Percentiles rank a stretch among this genome's conserved stretches.
Conservation (phyloP, 2,113 vertebrate species). For the Isurus oxyrinchus region DNA sequence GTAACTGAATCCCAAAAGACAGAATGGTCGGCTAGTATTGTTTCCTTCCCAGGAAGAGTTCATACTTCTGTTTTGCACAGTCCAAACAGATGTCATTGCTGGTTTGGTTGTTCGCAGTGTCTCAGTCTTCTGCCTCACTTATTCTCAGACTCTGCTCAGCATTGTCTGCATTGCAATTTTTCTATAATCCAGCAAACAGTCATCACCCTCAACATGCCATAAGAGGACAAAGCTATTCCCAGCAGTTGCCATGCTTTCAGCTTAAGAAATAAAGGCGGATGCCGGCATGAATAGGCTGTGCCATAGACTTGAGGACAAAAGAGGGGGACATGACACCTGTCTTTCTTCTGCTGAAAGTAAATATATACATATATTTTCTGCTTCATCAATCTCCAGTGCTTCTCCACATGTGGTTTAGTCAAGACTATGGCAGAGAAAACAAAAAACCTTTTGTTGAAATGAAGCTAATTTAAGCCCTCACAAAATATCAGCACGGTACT, state of each 20-base stretch:
- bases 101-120: constrained; percentile 52
- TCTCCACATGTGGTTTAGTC: constrained; percentile 22
- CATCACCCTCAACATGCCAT: constrained; percentile 4
- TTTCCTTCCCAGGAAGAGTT: constrained; percentile 77
- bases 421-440: background rate
- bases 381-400: constrained; percentile 28
- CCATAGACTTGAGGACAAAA: constrained; percentile 11
- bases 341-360: constrained; percentile 34
- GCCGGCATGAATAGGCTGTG: constrained; percentile 30
- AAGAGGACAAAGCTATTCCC: constrained; percentile 18
- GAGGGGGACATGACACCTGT: constrained; percentile 24
- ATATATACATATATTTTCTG: constrained; percentile 34
- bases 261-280: constrained; percentile 21
- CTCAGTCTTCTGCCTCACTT: constrained; percentile 30
- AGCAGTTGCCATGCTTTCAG: constrained; percentile 33
- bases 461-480: constrained; percentile 25
- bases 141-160: constrained; percentile 45
- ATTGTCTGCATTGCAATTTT: constrained; percentile 55
- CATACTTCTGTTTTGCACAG: constrained; percentile 71
- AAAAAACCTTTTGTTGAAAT: constrained; percentile 34
- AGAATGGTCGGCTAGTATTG: constrained; percentile 77
- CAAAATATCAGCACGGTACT: constrained; percentile 20
- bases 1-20: constrained; percentile 81
- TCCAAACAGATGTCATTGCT: constrained; percentile 60
- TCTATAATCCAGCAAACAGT: constrained; percentile 46